Conservation (phyloP, 2,113 vertebrate species). For the Hippopotamus amphibius region DNA sequence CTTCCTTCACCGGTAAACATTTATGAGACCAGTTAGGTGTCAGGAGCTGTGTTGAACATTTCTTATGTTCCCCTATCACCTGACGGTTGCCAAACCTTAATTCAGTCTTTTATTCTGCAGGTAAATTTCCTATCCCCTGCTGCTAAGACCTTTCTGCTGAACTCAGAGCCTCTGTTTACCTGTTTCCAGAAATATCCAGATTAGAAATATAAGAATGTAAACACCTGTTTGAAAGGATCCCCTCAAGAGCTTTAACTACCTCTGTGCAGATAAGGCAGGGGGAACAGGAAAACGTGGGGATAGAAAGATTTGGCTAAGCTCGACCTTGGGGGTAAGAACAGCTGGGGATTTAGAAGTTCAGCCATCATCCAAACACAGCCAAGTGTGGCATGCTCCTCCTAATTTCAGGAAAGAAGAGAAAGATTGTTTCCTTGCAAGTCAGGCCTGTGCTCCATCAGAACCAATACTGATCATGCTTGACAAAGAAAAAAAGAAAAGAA, state of each 20-base stretch:
- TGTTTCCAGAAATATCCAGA: constrained; percentile 77
- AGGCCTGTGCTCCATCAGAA: constrained; percentile 30
- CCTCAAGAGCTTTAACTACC: constrained; percentile 67
- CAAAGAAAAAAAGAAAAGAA: background rate
- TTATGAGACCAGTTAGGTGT: background rate
- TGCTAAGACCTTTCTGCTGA: constrained; percentile 69
- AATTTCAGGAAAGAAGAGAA: constrained; percentile 38
- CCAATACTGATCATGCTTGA: constrained; percentile 55
- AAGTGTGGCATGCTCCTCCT: background rate
- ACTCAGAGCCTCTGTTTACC: constrained; percentile 61
- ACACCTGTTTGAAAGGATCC: constrained; percentile 77
- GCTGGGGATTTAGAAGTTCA: constrained; percentile 26
- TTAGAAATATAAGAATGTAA: constrained; percentile 73
- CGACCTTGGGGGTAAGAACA: constrained; percentile 41
- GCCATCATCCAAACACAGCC: background rate
- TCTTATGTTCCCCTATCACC: constrained; percentile 16
- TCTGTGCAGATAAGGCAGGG: constrained; percentile 24
- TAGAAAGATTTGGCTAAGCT: background rate
- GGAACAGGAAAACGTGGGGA: background rate
- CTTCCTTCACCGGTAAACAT: background rate
- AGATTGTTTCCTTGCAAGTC: constrained; percentile 33
- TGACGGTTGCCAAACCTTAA: constrained; percentile 59
- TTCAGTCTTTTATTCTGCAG: constrained; percentile 61
- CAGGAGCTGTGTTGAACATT: constrained; percentile 10
- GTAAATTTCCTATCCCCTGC: constrained; percentile 71